Base-by-base conservation (phyloP, 1,140 invertebrate genomes). In the Drosophila neocordata region DNA sequence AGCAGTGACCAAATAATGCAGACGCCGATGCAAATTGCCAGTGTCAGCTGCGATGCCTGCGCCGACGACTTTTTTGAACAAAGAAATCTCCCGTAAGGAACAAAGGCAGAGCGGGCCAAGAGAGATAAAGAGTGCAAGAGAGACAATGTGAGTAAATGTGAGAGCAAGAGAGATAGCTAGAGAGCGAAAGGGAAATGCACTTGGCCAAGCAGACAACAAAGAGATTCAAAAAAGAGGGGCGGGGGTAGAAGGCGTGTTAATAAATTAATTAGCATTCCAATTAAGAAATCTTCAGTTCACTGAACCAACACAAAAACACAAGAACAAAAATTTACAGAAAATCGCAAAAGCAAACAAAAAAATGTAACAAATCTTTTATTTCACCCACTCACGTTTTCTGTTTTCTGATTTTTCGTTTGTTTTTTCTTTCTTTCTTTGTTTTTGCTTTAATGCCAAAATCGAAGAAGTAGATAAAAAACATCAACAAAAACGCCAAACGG, bases 201-300 rank as follows among this genome's bases (percentile, higher is more conserved):
- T 81, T 66, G 69, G 63, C 48, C 62, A 64, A 48, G 53, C 79
- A 82, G 79, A 82, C 79, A 82, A 82, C 79, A 82, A 82, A 83
- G 79, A 82, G 34, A 68, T 77, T 31, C 27, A 22, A 56, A 13
- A 62, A 24, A 20, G 22, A 24, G 11, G 24, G 58, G 24, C 38
- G 22, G 11, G 11, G 35, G 13, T 27, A n/a, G 12, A 48, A 34
- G 56, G 69, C 60, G 41, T 72, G 37, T 63, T 55, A 61, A 56
- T 65, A 41, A 53, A 67, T 57, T 51, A 69, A 81, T 81, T 73
- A 68, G 73, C 65, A 61, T 51, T 63, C 64, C 22, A 66, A 81
- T 77, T 81, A 73, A 65, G n/a, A 73, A 64, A 65, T 59, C 37
- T 60, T 62, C 24, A 65, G 70, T 69, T 69, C 76, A 73, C 70